A percentile compares a stretch with the other conserved stretches of the same genome.
phyloP scores from a whole-genome alignment of 2,888 invertebrate species.

The Ernsta delagoae region DNA sequence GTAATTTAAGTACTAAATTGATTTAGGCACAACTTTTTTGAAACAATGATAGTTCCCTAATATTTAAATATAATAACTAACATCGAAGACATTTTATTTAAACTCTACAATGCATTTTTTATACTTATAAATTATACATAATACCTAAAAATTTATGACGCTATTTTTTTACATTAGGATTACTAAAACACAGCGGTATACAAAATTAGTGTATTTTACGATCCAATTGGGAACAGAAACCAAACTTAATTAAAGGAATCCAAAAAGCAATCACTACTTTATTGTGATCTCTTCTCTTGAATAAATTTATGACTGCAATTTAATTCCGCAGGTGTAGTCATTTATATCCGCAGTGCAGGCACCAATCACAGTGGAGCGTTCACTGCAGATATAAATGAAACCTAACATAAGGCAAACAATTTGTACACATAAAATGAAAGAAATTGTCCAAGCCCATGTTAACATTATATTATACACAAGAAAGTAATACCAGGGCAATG shows the following conservation, averaged over 20 bases:
- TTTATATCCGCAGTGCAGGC: neutral
- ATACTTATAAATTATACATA: constrained; percentile 40
- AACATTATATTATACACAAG: constrained; percentile 10
- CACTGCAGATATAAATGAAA: constrained; percentile 2
- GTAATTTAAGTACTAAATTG: constrained; percentile 52
- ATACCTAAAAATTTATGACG: constrained; percentile 31
- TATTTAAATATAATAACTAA: constrained; percentile 37
- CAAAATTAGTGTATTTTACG: constrained; percentile 5
- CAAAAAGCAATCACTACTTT: too few species aligned
- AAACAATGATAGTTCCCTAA: constrained; percentile 39
- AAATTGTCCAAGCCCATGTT: constrained; percentile 14
- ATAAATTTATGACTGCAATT: too few species aligned
- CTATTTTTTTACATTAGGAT: constrained; percentile 22
- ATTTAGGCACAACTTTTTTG: constrained; percentile 51
- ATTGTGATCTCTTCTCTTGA: too few species aligned
- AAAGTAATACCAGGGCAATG: constrained; percentile 39
- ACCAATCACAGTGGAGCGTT: neutral
- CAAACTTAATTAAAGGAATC: too few species aligned
- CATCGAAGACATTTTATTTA: constrained; percentile 34
- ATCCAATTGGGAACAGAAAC: too few species aligned
- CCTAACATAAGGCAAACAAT: constrained; percentile 30
- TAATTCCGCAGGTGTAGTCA: neutral
- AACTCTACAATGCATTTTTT: constrained; percentile 34
- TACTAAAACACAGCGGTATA: constrained; percentile 18
- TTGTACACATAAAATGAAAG: constrained; percentile 34